These are phyloP conservation scores for Heliothis peltigera DNA, from an alignment of 2,888 invertebrate genomes.

Conservation along the genomic window DNA sequence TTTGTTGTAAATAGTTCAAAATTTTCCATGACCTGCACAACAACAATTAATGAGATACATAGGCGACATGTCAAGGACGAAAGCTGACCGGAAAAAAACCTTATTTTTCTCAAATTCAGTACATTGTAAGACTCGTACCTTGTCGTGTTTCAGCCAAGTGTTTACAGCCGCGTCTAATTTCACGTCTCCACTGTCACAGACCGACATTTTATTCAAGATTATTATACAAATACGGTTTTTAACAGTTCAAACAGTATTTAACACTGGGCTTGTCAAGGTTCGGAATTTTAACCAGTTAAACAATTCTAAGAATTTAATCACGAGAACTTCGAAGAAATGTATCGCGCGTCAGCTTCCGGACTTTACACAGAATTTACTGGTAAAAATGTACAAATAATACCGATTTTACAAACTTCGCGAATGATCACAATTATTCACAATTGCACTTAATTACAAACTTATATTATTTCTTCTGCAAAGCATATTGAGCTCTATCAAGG, in stretches of 20 bases:
- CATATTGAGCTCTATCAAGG: not conserved
- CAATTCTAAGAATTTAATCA: constrained; percentile 12
- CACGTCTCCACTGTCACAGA: constrained; percentile 85
- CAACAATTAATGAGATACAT: constrained; percentile 16
- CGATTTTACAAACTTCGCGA: constrained; percentile 39
- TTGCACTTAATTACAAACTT: constrained; percentile 8
- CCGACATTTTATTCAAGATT: constrained; percentile 64
- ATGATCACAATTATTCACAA: constrained; percentile 39
- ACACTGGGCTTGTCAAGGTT: constrained; percentile 9
- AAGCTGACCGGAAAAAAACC: not conserved
- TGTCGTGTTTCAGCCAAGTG: constrained; percentile 94
- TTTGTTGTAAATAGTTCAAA: not conserved
- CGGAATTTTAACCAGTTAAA: constrained; percentile 5
- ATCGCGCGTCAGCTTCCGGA: constrained; percentile 14
- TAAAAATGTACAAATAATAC: constrained; percentile 15
- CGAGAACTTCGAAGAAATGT: not conserved
- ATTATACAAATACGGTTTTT: constrained; percentile 3
- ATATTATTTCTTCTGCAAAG: not conserved
- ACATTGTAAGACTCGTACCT: constrained; percentile 81
- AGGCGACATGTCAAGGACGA: constrained; percentile 24
- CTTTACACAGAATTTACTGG: constrained; percentile 44
- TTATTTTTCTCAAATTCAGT: constrained; percentile 11
- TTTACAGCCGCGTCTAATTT: constrained; percentile 92
- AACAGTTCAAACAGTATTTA: not conserved
- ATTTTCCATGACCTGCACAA: constrained; percentile 17